A percentile compares a stretch with the other conserved stretches of the same genome.
These are phyloP conservation scores for Cataglyphis albicans DNA, from an alignment of 2,888 invertebrate genomes.

Conservation along the genomic window DNA sequence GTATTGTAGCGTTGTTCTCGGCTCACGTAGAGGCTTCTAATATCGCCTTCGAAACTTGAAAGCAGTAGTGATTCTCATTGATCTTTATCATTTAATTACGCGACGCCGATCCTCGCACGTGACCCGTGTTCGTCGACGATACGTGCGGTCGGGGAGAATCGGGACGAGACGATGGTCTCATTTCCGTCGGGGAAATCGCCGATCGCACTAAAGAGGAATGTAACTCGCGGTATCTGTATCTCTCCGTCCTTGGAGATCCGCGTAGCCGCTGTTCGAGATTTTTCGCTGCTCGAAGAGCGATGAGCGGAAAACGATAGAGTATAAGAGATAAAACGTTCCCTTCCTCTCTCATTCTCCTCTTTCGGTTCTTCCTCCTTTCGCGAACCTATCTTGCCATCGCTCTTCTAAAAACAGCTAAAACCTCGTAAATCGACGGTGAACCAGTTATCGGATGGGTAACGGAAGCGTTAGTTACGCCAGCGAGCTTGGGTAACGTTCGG, in stretches of 20 bases:
- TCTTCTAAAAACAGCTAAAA: conserved; percentile 62
- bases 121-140: conserved; percentile 36
- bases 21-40: conserved; percentile 24
- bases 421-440: conserved; percentile 76
- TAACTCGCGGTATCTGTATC: conserved; percentile 54
- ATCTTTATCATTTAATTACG: conserved; percentile 52
- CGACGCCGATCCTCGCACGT: conserved; percentile 28
- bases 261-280: conserved; percentile 55
- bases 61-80: neutral
- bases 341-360: conserved; percentile 5
- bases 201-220: conserved; percentile 27
- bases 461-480: conserved; percentile 78
- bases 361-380: conserved; percentile 31
- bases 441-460: conserved; percentile 74
- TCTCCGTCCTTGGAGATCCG: conserved; percentile 49
- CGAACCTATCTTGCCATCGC: conserved; percentile 47
- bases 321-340: conserved; percentile 66
- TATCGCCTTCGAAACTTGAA: neutral
- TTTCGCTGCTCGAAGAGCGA: conserved; percentile 63
- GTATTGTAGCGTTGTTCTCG: conserved; percentile 37
- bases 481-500: conserved; percentile 63
- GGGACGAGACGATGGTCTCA: conserved; percentile 26
- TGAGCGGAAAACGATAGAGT: conserved; percentile 69
- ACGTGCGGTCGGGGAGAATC: conserved; percentile 10
- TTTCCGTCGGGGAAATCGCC: conserved; percentile 23